Evolutionary conservation across 2,113 vertebrate species (phyloP).

Genomic region (Brachionichthys hirsutus): DNA sequence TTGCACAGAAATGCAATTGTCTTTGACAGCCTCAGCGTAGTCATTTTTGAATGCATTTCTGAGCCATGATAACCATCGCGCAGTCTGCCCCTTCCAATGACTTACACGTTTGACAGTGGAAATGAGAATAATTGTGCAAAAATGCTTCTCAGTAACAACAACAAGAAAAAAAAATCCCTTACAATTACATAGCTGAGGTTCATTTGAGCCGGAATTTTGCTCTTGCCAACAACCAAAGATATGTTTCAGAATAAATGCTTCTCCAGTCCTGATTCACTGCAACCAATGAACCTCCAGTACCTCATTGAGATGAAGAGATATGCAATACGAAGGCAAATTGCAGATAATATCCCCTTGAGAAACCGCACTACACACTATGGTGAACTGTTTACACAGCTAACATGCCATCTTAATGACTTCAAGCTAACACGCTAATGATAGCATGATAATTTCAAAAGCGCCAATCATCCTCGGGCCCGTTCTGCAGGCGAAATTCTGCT

Average conservation of each 20-base stretch:
- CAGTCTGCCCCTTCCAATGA: constrained; percentile 54
- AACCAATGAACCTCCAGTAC: constrained; percentile 44
- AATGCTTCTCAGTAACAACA: constrained; percentile 61
- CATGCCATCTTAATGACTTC: constrained; percentile 47
- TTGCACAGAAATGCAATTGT: constrained; percentile 60
- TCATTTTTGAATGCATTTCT: constrained; percentile 73
- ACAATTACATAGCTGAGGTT: constrained; percentile 65
- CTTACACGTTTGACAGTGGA: constrained; percentile 68
- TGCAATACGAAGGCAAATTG: constrained; percentile 54
- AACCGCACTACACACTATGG: constrained; percentile 25
- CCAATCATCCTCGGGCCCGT: constrained; percentile 33
- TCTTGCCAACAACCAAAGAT: constrained; percentile 61
- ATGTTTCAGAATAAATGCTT: constrained; percentile 53
- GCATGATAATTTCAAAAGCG: constrained; percentile 37
- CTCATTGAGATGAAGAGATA: constrained; percentile 45
- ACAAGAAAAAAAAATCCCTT: constrained; percentile 53
- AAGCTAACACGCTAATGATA: constrained; percentile 37
- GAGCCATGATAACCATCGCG: constrained; percentile 68
- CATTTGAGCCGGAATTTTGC: constrained; percentile 53
- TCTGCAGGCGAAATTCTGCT: not conserved
- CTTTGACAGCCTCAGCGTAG: constrained; percentile 66
- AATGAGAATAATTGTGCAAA: constrained; percentile 71
- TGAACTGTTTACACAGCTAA: constrained; percentile 44
- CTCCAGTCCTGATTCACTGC: constrained; percentile 48
- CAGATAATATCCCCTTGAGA: constrained; percentile 43